Base-by-base conservation (phyloP, 2,797 vertebrate species). In the Presbytis comata region DNA sequence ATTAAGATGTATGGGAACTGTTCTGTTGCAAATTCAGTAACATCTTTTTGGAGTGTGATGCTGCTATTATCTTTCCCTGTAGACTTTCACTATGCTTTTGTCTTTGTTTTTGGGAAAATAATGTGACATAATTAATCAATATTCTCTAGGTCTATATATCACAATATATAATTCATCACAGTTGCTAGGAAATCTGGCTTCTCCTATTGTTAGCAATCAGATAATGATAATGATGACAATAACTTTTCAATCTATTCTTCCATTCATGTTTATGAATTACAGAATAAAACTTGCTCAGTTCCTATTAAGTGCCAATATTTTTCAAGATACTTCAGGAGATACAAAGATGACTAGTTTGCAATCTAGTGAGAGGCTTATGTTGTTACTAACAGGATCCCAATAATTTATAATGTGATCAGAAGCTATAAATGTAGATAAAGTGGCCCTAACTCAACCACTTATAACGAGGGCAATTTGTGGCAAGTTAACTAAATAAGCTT, bases 271-370 rank as follows among this genome's bases (percentile, higher is more conserved):
- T 90, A 59, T 96, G 64, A 90, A 46, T 76, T 93, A 92, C 55
- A 95, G 89, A 96, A 79, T 87, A 74, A 90, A 96, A 92, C 39
- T 89, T 83, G 39, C 13, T 85, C 95, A 94, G 74, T 89, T 88
- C 55, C 86, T 88, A 57, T 72, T 80, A 91, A 78, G 61, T 85
- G 44, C 30, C 64, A 91, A 78, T 64, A 93, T 79, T 93, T 39
- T 85, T 13, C 57, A 64, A 76, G 50, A 84, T 78, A 22, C 24
- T 76, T 84, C 26, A 76, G 30, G 64, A 87, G 57, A 90, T 81
- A 91, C 1, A 85, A 84, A 91, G 24, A 85, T 64, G 26, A 94
- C 90, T 33, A 93, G 7, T 64, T 81, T 78, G 7, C n/a, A 91
- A 57, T 85, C 78, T 88, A 67, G 19, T 70, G 46, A 89, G 57